Conservation (phyloP, 2,113 vertebrate species). For the Pheucticus melanocephalus region DNA sequence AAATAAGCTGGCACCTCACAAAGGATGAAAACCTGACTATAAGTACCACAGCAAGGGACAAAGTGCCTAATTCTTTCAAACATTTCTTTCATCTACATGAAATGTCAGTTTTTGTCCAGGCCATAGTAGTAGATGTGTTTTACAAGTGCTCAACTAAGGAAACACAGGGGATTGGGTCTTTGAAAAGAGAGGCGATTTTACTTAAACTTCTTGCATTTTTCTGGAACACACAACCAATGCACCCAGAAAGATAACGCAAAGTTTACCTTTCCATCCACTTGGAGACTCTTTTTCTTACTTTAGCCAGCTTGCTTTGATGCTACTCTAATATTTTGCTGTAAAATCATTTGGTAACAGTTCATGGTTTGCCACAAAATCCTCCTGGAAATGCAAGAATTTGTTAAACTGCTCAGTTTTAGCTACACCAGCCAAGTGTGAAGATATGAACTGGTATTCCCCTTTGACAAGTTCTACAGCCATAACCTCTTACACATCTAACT, state of each 20-base stretch:
- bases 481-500: slow-evolving; percentile 39
- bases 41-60: background rate
- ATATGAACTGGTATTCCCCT: background rate
- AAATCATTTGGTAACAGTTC: slow-evolving; percentile 27
- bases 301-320: slow-evolving; percentile 66
- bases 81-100: background rate
- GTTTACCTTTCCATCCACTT: background rate
- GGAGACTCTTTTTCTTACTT: slow-evolving; percentile 30
- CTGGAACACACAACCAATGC: background rate
- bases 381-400: slow-evolving; percentile 63
- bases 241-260: background rate
- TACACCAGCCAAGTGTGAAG: slow-evolving; percentile 12
- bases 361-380: slow-evolving; percentile 24
- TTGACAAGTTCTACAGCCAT: background rate
- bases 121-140: background rate
- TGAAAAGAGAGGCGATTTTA: background rate
- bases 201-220: background rate
- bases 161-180: background rate
- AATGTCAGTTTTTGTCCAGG: background rate
- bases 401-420: slow-evolving; percentile 53
- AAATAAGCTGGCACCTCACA: background rate
- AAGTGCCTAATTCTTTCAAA: background rate
- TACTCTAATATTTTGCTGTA: background rate
- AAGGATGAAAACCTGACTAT: background rate
- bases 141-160: background rate